A percentile compares a stretch with the other conserved stretches of the same genome.
phyloP scores from a whole-genome alignment of 2,888 invertebrate species.

The Celastrina argiolus region DNA sequence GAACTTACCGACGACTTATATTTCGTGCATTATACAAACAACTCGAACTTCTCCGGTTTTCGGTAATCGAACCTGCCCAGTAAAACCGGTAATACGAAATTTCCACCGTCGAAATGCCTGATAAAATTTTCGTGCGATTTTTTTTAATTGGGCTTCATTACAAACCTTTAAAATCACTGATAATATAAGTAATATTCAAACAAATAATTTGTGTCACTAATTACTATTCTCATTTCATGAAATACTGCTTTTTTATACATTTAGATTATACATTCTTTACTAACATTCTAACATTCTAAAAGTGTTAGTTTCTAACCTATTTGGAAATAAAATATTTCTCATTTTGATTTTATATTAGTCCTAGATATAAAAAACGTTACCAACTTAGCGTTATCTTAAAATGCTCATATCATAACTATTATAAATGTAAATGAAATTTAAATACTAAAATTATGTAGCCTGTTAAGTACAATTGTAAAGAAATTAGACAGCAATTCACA shows the following conservation, averaged over 20 bases:
- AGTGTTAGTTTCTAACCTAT: no score
- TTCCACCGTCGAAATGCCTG: background rate
- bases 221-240: background rate
- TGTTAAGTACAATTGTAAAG: background rate
- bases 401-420: background rate
- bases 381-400: no score
- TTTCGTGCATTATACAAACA: slow-evolving; percentile 55
- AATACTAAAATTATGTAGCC: background rate
- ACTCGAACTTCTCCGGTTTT: slow-evolving; percentile 42
- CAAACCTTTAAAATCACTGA: background rate
- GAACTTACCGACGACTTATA: slow-evolving; percentile 58
- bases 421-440: background rate
- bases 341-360: no score
- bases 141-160: slow-evolving; percentile 1
- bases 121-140: background rate
- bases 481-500: slow-evolving; percentile 28
- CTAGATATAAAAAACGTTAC: no score
- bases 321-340: no score
- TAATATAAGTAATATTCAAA: background rate
- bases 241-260: no score
- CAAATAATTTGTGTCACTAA: background rate
- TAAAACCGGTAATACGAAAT: slow-evolving; percentile 39
- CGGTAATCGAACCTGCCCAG: slow-evolving; percentile 47
- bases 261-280: no score
- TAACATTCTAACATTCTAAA: no score